phyloP scores from a whole-genome alignment of 2,888 invertebrate species.

The Dynastes tityus region DNA sequence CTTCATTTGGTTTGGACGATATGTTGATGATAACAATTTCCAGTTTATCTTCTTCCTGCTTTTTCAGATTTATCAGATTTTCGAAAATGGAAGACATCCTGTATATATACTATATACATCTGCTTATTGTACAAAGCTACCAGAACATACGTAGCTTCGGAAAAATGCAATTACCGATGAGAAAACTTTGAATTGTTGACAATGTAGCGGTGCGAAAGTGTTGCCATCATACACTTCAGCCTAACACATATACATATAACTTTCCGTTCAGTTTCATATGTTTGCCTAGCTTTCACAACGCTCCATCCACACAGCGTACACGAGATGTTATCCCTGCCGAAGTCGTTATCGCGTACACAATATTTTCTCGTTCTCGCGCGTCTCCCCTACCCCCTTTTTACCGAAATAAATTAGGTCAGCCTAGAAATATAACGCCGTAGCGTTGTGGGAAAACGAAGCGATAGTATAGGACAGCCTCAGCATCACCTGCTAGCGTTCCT shows the following conservation, averaged over 20 bases:
- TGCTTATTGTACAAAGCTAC: neutral
- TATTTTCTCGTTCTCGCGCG: slow-evolving; percentile 4
- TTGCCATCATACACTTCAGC: neutral
- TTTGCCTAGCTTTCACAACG: slow-evolving; percentile 11
- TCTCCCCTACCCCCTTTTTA: neutral
- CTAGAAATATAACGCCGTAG: neutral
- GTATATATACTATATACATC: too few relatives aligned
- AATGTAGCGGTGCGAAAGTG: neutral
- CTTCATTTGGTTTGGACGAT: too few relatives aligned
- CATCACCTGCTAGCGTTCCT: too few relatives aligned
- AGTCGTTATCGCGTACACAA: neutral
- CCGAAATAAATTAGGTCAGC: slow-evolving; percentile 15
- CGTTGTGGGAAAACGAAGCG: too few relatives aligned
- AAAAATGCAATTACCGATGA: slow-evolving; percentile 4
- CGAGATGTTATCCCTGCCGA: neutral
- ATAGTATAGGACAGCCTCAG: too few relatives aligned
- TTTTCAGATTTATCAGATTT: too few relatives aligned
- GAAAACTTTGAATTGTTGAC: neutral
- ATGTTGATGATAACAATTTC: too few relatives aligned
- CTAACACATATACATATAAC: neutral
- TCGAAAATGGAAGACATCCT: too few relatives aligned
- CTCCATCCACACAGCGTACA: neutral
- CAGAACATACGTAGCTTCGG: neutral
- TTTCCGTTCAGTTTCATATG: neutral
- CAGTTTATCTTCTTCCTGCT: too few relatives aligned